Base-by-base conservation (phyloP, 2,888 invertebrate species). In the Nemapogon koenigi region DNA sequence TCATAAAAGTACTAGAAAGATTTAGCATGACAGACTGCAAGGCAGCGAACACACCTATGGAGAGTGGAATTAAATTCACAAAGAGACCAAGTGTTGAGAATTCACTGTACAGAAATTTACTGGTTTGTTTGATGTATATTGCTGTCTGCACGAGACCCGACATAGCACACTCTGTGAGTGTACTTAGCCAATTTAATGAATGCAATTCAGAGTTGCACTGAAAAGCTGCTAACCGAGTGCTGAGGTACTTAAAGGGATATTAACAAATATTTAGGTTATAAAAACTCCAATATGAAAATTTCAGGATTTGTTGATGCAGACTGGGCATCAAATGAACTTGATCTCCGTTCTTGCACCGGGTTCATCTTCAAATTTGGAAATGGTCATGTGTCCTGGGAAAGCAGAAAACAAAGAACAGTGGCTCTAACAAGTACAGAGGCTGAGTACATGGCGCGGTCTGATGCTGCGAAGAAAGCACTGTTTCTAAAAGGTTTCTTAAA, bases 361-460 rank as follows among this genome's bases (percentile, higher is more conserved):
- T 22, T 30, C 31, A 31, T 49, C 2, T 51, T 49, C 31, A 46
- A 35, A 4, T 7, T 46, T 10, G 38, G 41, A 42, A 44, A 45
- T 30, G 47, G 45, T 14, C 39, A 44, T 19, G 44, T 55, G 4
- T 46, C 46, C 17, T 55, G 58, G 56, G 41, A 40, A 17, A 46
- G 46, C 41, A 41, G 45, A 42, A 44, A 46, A 43, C 50, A 49
- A 41, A 26, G 29, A 19, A 42, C 44, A 35, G 49, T 55, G 10
- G 47, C 50, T 1, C 35, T 54, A 7, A 55, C 53, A 3, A 53
- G 52, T 0, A 51, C 51, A 2, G 55, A 58, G 37, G 49, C 57
- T 0, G 55, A 58, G 40, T 56, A 54, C 37, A 47, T 55, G 16
- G 49, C 54, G 7, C 45, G 52, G 16, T 41, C 50, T 4, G 43